Evolutionary conservation across 2,113 vertebrate species (phyloP), one percentile per base, ranked within the genome.

Genomic region (Ailuropoda melanoleuca): DNA sequence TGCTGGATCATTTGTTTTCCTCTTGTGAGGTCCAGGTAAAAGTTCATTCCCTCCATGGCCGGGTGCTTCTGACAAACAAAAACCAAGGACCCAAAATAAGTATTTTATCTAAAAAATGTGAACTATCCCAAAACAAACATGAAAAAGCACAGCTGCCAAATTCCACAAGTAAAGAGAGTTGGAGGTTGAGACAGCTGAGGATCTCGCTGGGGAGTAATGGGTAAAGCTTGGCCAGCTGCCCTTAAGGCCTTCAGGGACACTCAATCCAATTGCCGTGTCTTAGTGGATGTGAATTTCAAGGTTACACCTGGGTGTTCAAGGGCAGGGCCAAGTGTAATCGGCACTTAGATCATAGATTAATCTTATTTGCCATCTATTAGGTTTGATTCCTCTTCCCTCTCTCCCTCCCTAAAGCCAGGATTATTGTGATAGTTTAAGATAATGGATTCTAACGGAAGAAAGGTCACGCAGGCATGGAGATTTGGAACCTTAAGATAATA

Each of bases 321-420:
- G 99, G 99, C 99, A 99, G 99, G 99, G 99, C 99, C 99, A 99
- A 99, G 99, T 99, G 99, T 99, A 99, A 99, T 99, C 99, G 99
- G 99, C 99, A 99, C 99, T 99, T 99, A 99, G 99, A 99, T 99
- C 99, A 99, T 99, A 99, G 99, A 99, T 99, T 99, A 99, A 99
- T 99, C 99, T 99, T 99, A 99, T 99, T 99, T 99, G 99, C 99
- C 99, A 99, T 99, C 99, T 99, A 99, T 99, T 99, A 99, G 99
- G 99, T 99, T 99, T 99, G 99, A 99, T 99, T 99, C 99, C 99
- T 99, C 99, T 99, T 99, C 99, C 99, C 99, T 99, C 98, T 98
- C 99, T 99, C 99, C 99, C 99, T 99, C 99, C 99, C 99, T 99
- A 99, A 99, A 99, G 99, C 99, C 99, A 99, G 99, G 99, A 99